These are phyloP conservation scores for Stegana nigrithorax DNA, from an alignment of 2,888 invertebrate species.

Conservation along the genomic window DNA sequence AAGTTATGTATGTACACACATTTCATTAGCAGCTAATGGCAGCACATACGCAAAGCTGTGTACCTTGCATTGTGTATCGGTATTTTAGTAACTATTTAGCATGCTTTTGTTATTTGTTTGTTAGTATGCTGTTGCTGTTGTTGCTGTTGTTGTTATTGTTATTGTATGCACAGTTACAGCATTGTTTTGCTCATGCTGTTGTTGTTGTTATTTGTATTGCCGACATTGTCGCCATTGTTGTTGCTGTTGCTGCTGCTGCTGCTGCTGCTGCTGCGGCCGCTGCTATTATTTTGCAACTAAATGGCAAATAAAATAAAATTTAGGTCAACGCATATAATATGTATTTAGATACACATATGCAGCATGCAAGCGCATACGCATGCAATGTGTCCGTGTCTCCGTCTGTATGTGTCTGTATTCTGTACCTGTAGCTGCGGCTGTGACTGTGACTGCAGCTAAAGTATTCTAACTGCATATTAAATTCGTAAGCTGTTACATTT, in stretches of 20 bases:
- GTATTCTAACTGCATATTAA: too few species aligned
- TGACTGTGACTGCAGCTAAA: not conserved
- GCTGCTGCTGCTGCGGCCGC: conserved; percentile 7
- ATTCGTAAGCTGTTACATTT: conserved; percentile 3
- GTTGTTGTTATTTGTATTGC: too few species aligned
- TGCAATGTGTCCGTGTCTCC: too few species aligned
- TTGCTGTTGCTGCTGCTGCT: too few species aligned
- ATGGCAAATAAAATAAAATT: conserved; percentile 53
- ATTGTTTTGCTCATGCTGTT: conserved; percentile 23
- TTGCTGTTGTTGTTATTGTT: conserved; percentile 6
- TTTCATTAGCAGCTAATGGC: too few species aligned
- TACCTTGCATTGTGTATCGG: too few species aligned
- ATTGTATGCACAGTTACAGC: not conserved
- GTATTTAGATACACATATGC: too few species aligned
- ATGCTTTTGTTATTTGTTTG: conserved; percentile 45
- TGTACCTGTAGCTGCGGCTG: too few species aligned
- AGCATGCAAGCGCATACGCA: not conserved
- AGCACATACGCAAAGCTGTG: too few species aligned
- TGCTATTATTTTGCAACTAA: conserved; percentile 39
- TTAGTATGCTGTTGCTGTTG: conserved; percentile 52
- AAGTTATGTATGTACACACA: not conserved
- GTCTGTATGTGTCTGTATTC: too few species aligned
- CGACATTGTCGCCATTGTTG: too few species aligned
- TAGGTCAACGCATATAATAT: conserved; percentile 62
- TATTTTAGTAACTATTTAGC: conserved; percentile 57